These are phyloP conservation scores for Myrmophylax atrothorax DNA, from an alignment of 2,113 vertebrate genomes.

Conservation along the genomic window DNA sequence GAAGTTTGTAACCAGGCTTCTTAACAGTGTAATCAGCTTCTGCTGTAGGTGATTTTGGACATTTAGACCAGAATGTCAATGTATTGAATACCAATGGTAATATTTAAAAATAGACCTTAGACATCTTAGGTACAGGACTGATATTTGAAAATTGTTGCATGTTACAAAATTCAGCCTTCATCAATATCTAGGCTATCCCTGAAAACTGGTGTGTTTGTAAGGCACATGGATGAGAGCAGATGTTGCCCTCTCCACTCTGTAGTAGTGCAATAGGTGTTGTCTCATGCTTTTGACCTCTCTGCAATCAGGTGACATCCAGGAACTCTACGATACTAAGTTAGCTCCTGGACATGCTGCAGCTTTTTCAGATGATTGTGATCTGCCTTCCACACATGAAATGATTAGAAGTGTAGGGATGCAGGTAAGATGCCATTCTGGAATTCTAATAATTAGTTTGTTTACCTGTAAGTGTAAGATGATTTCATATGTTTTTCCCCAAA, in stretches of 20 bases:
- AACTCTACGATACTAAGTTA: constrained; percentile 83
- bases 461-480: background rate
- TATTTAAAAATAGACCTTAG: background rate
- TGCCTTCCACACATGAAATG: constrained; percentile 88
- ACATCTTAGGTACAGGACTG: background rate
- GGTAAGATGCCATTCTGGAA: constrained; percentile 69
- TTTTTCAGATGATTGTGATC: constrained; percentile 92
- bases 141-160: background rate
- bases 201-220: background rate
- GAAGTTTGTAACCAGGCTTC: background rate
- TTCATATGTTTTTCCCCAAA: background rate
- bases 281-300: background rate
- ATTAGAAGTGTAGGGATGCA: constrained; percentile 92
- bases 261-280: background rate
- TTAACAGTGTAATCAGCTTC: rapidly evolving
- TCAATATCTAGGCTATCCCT: background rate
- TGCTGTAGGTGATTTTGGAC: background rate
- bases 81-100: background rate
- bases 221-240: background rate
- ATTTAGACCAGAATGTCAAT: background rate
- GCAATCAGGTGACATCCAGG: constrained; percentile 88
- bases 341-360: constrained; percentile 89
- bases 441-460: background rate
- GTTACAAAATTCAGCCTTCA: background rate
- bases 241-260: background rate